Evolutionary conservation across 2,113 vertebrate genomes (phyloP).

Genomic region (Antigone vipio): DNA sequence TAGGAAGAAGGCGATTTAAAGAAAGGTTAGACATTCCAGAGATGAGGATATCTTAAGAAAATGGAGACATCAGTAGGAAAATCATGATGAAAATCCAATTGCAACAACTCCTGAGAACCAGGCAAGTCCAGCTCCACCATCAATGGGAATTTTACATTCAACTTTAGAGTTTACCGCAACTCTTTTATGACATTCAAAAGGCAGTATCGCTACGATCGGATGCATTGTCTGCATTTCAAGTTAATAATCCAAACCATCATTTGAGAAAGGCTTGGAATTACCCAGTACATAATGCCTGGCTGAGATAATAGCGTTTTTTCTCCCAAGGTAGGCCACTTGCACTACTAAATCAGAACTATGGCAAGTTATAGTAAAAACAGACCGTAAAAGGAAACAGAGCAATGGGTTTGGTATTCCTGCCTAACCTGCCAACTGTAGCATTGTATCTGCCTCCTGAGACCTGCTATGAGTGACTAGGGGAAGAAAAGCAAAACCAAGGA

Average conservation of each 20-base stretch:
- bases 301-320: not conserved
- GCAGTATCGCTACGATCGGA: accelerated
- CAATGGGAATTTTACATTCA: not conserved
- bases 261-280: not conserved
- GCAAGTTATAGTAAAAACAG: not conserved
- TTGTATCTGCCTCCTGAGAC: not conserved
- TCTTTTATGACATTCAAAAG: not conserved
- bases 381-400: not conserved
- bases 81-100: not conserved
- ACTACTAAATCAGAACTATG: not conserved
- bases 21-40: constrained; percentile 3
- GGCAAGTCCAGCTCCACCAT: not conserved
- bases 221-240: not conserved
- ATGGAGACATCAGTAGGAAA: not conserved
- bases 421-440: not conserved
- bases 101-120: not conserved
- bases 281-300: not conserved
- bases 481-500: not conserved
- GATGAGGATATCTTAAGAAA: not conserved
- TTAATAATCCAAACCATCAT: not conserved
- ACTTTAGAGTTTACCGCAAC: not conserved
- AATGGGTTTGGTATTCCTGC: not conserved
- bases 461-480: not conserved
- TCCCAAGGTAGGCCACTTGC: not conserved
- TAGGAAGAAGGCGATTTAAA: not conserved